Percentiles rank a stretch among this genome's conserved stretches.
phyloP scores from a whole-genome alignment of 2,113 vertebrate species.

The Tyrannus savana region DNA sequence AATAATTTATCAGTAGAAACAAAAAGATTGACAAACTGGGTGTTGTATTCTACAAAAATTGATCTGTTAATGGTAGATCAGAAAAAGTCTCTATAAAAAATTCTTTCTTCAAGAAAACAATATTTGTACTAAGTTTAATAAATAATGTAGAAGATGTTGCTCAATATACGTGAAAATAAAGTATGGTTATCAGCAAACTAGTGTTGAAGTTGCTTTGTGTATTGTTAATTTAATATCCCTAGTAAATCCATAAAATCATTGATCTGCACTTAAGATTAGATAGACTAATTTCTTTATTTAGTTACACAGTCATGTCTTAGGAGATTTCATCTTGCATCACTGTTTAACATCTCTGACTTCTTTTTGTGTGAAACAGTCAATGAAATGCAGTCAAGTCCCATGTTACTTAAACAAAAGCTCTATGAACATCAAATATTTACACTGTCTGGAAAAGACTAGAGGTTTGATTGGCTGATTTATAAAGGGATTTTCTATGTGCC shows the following conservation, averaged over 20 bases:
- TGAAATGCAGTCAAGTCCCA: background rate
- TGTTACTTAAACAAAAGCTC: background rate
- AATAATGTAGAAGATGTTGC: background rate
- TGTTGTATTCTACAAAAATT: background rate
- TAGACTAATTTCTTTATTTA: background rate
- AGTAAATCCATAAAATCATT: background rate
- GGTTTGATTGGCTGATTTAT: background rate
- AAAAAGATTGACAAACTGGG: slow-evolving; percentile 16
- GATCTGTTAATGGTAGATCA: background rate
- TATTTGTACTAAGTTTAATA: background rate
- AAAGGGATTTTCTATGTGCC: background rate
- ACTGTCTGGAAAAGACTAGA: background rate
- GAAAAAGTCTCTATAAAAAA: background rate
- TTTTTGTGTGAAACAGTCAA: background rate
- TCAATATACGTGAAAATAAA: background rate
- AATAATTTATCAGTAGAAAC: slow-evolving; percentile 26
- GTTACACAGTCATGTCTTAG: background rate
- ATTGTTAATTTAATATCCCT: background rate
- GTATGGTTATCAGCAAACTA: background rate
- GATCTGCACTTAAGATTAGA: background rate
- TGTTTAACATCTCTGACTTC: background rate
- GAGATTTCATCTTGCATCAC: background rate
- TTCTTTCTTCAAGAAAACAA: background rate
- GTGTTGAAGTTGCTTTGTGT: background rate
- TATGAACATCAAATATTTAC: background rate